A percentile compares a stretch with the other conserved stretches of the same genome.
Conservation (phyloP, 1,140 invertebrate species). For the Drosophila guanche region DNA sequence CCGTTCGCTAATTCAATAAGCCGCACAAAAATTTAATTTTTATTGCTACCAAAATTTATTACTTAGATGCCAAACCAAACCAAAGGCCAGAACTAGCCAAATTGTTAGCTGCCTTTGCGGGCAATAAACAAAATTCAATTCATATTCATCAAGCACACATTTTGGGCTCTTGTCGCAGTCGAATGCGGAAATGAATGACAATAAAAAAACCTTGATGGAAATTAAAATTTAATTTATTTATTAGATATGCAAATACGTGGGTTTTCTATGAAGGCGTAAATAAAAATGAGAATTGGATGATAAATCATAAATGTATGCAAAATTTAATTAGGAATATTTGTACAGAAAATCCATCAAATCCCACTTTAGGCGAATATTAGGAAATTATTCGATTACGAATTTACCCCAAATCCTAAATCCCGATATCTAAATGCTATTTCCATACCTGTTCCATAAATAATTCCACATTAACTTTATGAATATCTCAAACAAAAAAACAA, state of each 20-base stretch:
- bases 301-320: neutral
- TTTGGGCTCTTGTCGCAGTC: constrained; percentile 2
- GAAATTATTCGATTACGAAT: too few species aligned
- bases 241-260: neutral
- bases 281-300: neutral
- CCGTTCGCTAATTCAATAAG: constrained; percentile 49
- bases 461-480: too few species aligned
- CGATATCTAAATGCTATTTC: too few species aligned
- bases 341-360: too few species aligned
- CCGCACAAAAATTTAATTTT: constrained; percentile 53
- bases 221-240: constrained; percentile 24
- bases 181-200: constrained; percentile 12
- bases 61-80: constrained; percentile 18
- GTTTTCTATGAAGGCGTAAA: too few species aligned
- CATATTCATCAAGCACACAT: constrained; percentile 42
- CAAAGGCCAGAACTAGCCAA: constrained; percentile 24
- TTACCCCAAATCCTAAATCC: too few species aligned
- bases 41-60: constrained; percentile 40
- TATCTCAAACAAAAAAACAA: too few species aligned
- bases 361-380: too few species aligned
- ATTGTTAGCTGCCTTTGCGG: constrained; percentile 4
- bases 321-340: too few species aligned
- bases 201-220: neutral
- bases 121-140: constrained; percentile 44
- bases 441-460: too few species aligned